phyloP scores from a whole-genome alignment of 2,888 invertebrate species.

The Sesia apiformis region DNA sequence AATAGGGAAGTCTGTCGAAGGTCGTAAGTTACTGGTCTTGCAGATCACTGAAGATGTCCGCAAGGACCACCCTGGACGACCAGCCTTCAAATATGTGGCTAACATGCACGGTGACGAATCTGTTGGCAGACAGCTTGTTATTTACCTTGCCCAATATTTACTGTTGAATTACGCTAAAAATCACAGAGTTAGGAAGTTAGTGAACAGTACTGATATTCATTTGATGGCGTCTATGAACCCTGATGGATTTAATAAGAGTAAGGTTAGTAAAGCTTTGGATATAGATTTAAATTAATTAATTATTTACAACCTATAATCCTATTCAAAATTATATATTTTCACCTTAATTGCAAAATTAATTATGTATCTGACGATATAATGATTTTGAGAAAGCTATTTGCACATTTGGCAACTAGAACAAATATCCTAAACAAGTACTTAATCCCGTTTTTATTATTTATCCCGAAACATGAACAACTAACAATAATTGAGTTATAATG shows the following conservation, averaged over 20 bases:
- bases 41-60: conserved; percentile 84
- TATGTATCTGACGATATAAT: no score
- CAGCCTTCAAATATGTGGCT: conserved; percentile 94
- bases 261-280: conserved; percentile 65
- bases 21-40: conserved; percentile 85
- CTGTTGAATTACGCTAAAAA: conserved; percentile 82
- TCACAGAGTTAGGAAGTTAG: conserved; percentile 81
- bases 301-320: no score
- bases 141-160: conserved; percentile 90
- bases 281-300: no score
- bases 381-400: no score
- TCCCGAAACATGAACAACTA: no score
- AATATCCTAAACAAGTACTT: no score
- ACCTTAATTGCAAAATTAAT: no score
- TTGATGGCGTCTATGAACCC: conserved; percentile 99
- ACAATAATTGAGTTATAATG: no score
- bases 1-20: conserved; percentile 89
- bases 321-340: no score
- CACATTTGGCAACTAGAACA: no score
- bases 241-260: conserved; percentile 91
- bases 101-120: conserved; percentile 98
- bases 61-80: conserved; percentile 75
- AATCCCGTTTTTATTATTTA: no score
- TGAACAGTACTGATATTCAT: conserved; percentile 93
- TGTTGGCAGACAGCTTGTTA: conserved; percentile 87